Percentiles rank a stretch among this genome's conserved stretches.
Evolutionary conservation across 2,888 invertebrate species (phyloP).

Genomic region (Eilema griseolum): DNA sequence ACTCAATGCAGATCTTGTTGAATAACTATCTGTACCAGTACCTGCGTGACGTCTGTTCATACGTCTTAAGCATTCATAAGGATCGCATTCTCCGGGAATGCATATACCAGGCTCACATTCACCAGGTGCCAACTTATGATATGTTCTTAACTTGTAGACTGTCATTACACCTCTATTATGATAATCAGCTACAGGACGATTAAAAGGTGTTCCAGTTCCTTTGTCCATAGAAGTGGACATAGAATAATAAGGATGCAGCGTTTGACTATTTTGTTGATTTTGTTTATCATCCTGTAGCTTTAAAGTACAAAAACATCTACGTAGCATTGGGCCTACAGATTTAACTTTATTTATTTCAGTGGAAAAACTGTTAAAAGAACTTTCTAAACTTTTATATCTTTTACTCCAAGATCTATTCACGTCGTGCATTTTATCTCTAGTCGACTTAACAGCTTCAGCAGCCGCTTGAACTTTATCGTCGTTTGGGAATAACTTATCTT

Average conservation of each 20-base stretch:
- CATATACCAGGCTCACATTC: constrained; percentile 56
- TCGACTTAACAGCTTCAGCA: constrained; percentile 21
- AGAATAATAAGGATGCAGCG: neutral
- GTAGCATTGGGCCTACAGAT: constrained; percentile 31
- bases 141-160: constrained; percentile 16
- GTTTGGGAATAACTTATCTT: constrained; percentile 32
- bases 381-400: constrained; percentile 13
- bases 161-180: constrained; percentile 27
- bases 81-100: constrained; percentile 56
- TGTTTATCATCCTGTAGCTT: constrained; percentile 47
- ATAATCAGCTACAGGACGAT: constrained; percentile 18
- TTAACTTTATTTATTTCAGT: constrained; percentile 31
- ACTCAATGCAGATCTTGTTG: constrained; percentile 15
- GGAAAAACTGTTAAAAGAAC: constrained; percentile 12
- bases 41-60: constrained; percentile 12
- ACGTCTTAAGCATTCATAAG: constrained; percentile 16
- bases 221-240: constrained; percentile 11
- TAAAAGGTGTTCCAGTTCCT: constrained; percentile 17
- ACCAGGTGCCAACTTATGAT: constrained; percentile 39
- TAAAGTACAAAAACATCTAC: constrained; percentile 57
- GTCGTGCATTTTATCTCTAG: constrained; percentile 16
- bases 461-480: constrained; percentile 45
- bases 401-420: constrained; percentile 20
- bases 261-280: constrained; percentile 9
- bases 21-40: constrained; percentile 8